phyloP scores from a whole-genome alignment of 2,888 invertebrate species.

The Melipona beecheii region DNA sequence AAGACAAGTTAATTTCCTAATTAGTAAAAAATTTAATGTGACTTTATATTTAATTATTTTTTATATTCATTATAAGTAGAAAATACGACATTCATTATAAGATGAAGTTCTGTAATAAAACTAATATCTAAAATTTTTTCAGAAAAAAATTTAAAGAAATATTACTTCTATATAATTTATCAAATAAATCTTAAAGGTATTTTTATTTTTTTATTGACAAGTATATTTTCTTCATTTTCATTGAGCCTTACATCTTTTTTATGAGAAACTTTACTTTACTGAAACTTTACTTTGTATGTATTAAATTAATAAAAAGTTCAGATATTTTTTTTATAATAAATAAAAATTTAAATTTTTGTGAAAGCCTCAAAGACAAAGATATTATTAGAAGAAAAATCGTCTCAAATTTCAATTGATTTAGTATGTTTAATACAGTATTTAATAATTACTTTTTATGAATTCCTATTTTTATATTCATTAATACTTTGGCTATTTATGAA shows the following conservation, averaged over 20 bases:
- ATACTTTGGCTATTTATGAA: constrained; percentile 33
- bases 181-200: constrained; percentile 1
- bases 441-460: neutral
- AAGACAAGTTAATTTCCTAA: constrained; percentile 20
- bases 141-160: neutral
- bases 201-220: constrained; percentile 15
- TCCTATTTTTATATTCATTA: constrained; percentile 21
- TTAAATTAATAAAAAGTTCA: constrained; percentile 34
- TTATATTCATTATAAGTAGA: constrained; percentile 20
- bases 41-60: constrained; percentile 29
- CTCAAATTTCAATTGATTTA: constrained; percentile 1
- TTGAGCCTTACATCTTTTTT: constrained; percentile 17
- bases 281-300: constrained; percentile 32
- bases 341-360: constrained; percentile 37
- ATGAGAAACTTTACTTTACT: no score
- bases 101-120: constrained; percentile 19
- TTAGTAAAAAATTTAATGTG: constrained; percentile 22
- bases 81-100: neutral
- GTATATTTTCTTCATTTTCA: constrained; percentile 27
- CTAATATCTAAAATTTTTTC: constrained; percentile 8
- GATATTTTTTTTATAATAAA: constrained; percentile 30
- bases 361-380: neutral
- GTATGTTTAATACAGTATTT: neutral
- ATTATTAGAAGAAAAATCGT: neutral
- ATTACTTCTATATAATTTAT: neutral